Conservation (phyloP, 2,888 invertebrate genomes). For the Hofmannophila pseudospretella region DNA sequence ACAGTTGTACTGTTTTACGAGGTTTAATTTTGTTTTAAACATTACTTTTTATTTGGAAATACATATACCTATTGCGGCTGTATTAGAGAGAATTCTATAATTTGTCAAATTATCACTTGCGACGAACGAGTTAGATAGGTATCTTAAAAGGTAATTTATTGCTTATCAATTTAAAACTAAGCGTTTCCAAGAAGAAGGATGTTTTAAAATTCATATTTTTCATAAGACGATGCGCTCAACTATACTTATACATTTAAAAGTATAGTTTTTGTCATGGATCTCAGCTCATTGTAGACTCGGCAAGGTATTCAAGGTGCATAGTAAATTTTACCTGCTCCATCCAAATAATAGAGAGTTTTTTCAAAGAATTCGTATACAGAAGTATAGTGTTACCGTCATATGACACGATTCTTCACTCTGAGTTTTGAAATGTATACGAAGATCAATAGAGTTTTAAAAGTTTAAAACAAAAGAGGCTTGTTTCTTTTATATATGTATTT, state of each 20-base stretch:
- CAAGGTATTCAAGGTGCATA: slow-evolving; percentile 38
- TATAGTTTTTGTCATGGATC: slow-evolving; percentile 33
- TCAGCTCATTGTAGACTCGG: slow-evolving; percentile 31
- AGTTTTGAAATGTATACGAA: not conserved
- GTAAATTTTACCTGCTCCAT: slow-evolving; percentile 58
- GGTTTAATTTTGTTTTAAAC: slow-evolving; percentile 11
- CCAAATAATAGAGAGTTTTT: slow-evolving; percentile 51
- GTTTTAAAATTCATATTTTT: not conserved
- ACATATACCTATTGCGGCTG: too few species aligned
- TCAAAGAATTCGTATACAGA: slow-evolving; percentile 22
- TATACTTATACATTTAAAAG: too few species aligned
- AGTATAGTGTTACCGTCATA: slow-evolving; percentile 43
- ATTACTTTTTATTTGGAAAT: not conserved
- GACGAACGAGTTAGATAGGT: too few species aligned
- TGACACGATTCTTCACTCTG: slow-evolving; percentile 32
- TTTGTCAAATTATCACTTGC: too few species aligned
- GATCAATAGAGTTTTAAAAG: too few species aligned
- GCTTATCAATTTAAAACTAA: not conserved
- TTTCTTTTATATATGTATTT: too few species aligned
- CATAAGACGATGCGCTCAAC: slow-evolving; percentile 20
- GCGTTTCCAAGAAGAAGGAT: not conserved
- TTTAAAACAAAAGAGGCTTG: too few species aligned
- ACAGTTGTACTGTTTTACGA: slow-evolving; percentile 33
- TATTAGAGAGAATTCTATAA: too few species aligned
- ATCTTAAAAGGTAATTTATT: not conserved